Evolutionary conservation across 2,888 invertebrate species (phyloP).

Genomic region (Nephrocerus scutellatus): DNA sequence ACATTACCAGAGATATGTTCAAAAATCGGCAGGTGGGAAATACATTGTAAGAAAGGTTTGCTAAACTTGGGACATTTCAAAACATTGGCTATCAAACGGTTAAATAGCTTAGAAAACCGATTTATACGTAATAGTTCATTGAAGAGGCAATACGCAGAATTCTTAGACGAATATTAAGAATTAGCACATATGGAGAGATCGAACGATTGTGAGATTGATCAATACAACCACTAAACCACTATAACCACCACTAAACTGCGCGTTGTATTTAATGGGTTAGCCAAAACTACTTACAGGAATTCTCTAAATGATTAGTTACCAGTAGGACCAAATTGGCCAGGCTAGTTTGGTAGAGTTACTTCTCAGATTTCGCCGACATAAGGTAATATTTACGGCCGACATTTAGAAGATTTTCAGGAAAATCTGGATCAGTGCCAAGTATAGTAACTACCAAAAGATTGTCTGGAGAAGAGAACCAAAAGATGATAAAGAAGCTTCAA

Average conservation of each 20-base stretch:
- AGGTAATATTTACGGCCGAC: slow-evolving; percentile 24
- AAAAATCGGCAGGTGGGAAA: not conserved
- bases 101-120: slow-evolving; percentile 1
- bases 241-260: slow-evolving; percentile 12
- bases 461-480: slow-evolving; percentile 1
- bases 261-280: too few relatives aligned
- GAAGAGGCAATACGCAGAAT: not conserved
- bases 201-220: too few relatives aligned
- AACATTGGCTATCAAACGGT: slow-evolving; percentile 3
- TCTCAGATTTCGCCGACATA: slow-evolving; percentile 6
- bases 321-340: too few relatives aligned
- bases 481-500: not conserved
- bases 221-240: slow-evolving; percentile 4
- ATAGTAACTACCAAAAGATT: slow-evolving; percentile 4
- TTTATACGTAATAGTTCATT: not conserved
- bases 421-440: not conserved
- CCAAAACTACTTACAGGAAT: slow-evolving; percentile 14
- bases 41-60: slow-evolving; percentile 8
- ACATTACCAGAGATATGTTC: slow-evolving; percentile 2
- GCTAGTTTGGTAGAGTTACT: too few relatives aligned
- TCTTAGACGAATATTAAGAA: slow-evolving; percentile 4
- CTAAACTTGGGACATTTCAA: slow-evolving; percentile 5
- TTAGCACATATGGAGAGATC: slow-evolving; percentile 8
- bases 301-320: slow-evolving; percentile 24
- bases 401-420: slow-evolving; percentile 15